Conservation (phyloP, 2,113 vertebrate genomes). For the Sporophila hypoxantha region DNA sequence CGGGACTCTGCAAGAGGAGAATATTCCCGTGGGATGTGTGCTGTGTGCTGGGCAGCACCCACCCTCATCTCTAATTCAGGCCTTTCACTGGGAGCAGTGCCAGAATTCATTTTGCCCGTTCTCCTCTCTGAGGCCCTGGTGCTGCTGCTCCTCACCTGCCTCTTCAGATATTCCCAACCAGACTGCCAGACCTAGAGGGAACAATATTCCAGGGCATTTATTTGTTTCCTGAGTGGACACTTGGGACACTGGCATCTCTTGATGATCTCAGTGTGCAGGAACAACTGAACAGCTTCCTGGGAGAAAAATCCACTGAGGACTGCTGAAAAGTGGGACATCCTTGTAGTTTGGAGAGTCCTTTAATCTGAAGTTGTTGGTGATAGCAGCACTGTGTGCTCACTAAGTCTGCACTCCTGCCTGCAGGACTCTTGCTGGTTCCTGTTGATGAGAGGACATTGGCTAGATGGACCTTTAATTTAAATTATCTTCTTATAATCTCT, state of each 20-base stretch:
- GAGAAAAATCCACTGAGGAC: not conserved
- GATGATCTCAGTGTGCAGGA: not conserved
- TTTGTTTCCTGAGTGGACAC: conserved; percentile 3
- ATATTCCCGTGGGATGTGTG: accelerated
- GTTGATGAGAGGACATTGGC: not conserved
- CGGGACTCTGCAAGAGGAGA: not conserved
- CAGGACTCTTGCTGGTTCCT: not conserved
- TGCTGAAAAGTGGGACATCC: not conserved
- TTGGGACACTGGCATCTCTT: not conserved
- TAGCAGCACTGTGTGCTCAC: not conserved
- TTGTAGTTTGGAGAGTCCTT: not conserved
- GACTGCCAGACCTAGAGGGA: not conserved
- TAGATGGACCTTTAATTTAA: not conserved
- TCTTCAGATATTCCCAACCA: not conserved
- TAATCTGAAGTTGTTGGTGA: not conserved
- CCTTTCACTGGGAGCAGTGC: accelerated
- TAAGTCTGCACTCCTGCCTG: not conserved
- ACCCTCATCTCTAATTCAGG: accelerated
- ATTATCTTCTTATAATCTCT: not conserved
- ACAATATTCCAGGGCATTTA: not conserved
- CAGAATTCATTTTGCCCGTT: accelerated
- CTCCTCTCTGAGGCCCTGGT: accelerated
- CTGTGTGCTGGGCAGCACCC: not conserved
- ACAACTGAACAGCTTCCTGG: not conserved
- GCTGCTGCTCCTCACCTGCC: not conserved